Evolutionary conservation across 2,888 invertebrate genomes (phyloP), one percentile per base, ranked within the genome.

Genomic region (Steinernema carpocapsae): DNA sequence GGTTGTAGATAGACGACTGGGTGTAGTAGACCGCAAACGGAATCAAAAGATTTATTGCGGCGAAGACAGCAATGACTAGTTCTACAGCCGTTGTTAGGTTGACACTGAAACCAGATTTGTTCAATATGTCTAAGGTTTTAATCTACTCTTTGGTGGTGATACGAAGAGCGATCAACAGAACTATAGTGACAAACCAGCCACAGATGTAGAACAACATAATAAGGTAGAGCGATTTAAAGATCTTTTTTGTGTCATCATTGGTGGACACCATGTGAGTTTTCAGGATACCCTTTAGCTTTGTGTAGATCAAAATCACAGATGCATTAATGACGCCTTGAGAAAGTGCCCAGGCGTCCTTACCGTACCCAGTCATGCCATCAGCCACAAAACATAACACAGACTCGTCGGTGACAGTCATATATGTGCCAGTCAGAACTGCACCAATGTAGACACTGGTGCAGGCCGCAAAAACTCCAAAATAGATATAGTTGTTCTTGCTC

Each of bases 1-100:
- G 48, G n/a, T 48, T 48, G 48, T 48, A 48, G 48, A 48, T 19
- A 19, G 48, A 48, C 48, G 48, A 48, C 48, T 48, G 48, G n/a
- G 48, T 48, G 17, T n/a, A 17, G 48, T 48, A 48, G 17, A 48
- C 48, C 2, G 14, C 3, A 14, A 48, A 48, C 48, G 48, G 48
- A 48, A 48, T 14, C n/a, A 48, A 4, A 3, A 48, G 48, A 14
- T 48, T 48, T 3, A 48, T 14, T 2, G 48, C 48, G 17, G 48
- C 48, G 17, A 48, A 48, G 17, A 48, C 48, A 14, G 48, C 17
- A 19, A 48, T 48, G 2, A 19, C 17, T 3, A 48, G 48, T 19
- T 48, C 48, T 14, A 48, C 48, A 17, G 48, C 48, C 48, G 48
- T 19, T 48, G 48, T 48, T 14, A 48, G 48, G 19, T 48, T 48